A percentile compares a stretch with the other conserved stretches of the same genome.
Conservation (phyloP, 2,113 vertebrate genomes). For the Sturnus vulgaris region DNA sequence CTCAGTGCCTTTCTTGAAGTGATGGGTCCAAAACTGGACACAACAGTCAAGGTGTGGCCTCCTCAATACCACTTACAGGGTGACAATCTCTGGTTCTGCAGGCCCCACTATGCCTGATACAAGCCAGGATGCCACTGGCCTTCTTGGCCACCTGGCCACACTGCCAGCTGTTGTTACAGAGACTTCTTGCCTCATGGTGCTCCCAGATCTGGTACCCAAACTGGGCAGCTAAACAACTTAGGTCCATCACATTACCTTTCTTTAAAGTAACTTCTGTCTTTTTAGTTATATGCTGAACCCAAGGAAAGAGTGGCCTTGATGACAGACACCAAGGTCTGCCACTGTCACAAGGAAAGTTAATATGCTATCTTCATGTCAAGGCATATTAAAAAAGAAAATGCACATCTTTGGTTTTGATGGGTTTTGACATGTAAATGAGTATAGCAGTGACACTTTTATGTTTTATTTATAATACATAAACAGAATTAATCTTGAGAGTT, state of each 20-base stretch:
- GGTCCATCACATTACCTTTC: background rate
- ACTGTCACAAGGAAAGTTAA: background rate
- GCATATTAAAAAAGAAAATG: background rate
- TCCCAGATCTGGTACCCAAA: background rate
- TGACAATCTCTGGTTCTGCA: background rate
- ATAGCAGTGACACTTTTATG: background rate
- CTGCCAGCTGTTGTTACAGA: background rate
- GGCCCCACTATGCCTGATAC: background rate
- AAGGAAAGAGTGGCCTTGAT: background rate
- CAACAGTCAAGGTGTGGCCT: background rate
- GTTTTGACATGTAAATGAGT: background rate
- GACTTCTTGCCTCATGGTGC: background rate
- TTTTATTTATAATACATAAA: background rate
- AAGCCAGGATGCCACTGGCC: background rate
- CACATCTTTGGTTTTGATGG: background rate
- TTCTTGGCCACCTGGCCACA: background rate
- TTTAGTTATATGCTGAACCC: background rate
- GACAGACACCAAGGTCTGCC: background rate
- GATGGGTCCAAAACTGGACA: background rate
- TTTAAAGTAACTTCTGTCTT: background rate
- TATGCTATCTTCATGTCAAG: background rate
- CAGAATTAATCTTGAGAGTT: background rate
- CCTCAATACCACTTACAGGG: no score
- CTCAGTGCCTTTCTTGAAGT: background rate
- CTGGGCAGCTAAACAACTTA: background rate